Percentiles rank a stretch among this genome's conserved stretches.
Conservation (phyloP, 2,797 vertebrate genomes). For the Lacerta agilis region DNA sequence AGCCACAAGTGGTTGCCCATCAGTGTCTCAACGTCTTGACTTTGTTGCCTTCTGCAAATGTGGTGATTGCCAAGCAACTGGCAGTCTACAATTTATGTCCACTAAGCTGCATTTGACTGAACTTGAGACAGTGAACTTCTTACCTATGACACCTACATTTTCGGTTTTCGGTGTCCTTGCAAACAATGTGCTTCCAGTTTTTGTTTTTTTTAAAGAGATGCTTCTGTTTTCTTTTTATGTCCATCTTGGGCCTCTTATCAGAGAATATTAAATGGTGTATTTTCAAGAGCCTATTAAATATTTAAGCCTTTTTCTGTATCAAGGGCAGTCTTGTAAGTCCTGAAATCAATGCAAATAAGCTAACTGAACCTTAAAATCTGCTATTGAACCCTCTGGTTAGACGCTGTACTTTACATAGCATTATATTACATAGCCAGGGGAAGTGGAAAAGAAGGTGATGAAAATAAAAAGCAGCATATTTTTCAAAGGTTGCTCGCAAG, state of each 20-base stretch:
- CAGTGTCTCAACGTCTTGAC: too few species aligned
- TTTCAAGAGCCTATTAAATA: conserved; percentile 75
- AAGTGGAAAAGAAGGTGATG: conserved; percentile 20
- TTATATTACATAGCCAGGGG: background rate
- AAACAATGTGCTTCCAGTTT: conserved; percentile 21
- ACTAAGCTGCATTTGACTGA: background rate
- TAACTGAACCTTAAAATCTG: conserved; percentile 55
- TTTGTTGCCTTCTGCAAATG: background rate
- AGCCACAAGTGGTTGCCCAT: too few species aligned
- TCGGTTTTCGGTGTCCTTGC: conserved; percentile 29
- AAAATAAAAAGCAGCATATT: background rate
- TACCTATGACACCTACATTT: background rate
- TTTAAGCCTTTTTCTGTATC: conserved; percentile 69
- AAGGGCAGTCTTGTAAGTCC: conserved; percentile 63
- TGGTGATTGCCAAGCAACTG: background rate
- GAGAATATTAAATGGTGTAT: conserved; percentile 71
- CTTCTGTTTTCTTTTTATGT: background rate
- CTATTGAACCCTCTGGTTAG: conserved; percentile 14
- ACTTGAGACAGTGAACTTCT: background rate
- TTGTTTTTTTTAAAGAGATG: conserved; percentile 39
- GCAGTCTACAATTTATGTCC: background rate
- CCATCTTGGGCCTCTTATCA: conserved; percentile 38
- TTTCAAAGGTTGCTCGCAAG: conserved; percentile 10
- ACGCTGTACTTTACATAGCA: conserved; percentile 27
- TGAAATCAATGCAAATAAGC: conserved; percentile 54